phyloP scores from a whole-genome alignment of 1,140 invertebrate genomes.

The Dolichoris vasculosae region DNA sequence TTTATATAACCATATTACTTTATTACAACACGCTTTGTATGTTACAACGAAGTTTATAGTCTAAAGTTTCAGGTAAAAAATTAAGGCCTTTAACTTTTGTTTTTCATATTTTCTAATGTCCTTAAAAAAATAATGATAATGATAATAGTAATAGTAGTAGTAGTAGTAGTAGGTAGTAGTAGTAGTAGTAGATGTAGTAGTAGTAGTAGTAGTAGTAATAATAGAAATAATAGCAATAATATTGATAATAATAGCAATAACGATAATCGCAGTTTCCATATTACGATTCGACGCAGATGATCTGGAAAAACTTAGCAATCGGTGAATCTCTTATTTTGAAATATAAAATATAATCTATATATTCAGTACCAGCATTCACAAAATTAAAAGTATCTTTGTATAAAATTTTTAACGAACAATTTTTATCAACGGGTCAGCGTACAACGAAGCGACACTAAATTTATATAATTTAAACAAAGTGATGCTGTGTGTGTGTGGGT shows the following conservation, averaged over 20 bases:
- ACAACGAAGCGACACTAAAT: constrained; percentile 34
- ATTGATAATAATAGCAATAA: background rate
- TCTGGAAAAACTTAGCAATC: constrained; percentile 33
- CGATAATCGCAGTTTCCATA: constrained; percentile 6
- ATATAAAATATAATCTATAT: constrained; percentile 47
- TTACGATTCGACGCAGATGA: background rate
- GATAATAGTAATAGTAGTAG: background rate
- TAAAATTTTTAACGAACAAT: constrained; percentile 50
- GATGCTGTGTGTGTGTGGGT: no score
- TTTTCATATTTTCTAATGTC: constrained; percentile 9
- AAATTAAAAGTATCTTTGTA: constrained; percentile 46
- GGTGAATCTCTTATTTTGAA: constrained; percentile 11
- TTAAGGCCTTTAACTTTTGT: constrained; percentile 41
- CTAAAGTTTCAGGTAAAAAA: constrained; percentile 45
- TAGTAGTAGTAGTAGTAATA: background rate
- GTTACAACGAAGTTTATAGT: constrained; percentile 45
- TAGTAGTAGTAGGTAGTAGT: background rate
- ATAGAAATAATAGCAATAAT: background rate
- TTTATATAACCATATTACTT: constrained; percentile 34
- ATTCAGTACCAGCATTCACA: constrained; percentile 33
- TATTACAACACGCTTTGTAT: constrained; percentile 40
- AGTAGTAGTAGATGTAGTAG: background rate
- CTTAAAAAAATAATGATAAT: constrained; percentile 19
- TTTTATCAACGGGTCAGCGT: constrained; percentile 44
- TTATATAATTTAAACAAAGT: constrained; percentile 42